Evolutionary conservation across 2,888 invertebrate species (phyloP).

Genomic region (Trissoscelio sp.): DNA sequence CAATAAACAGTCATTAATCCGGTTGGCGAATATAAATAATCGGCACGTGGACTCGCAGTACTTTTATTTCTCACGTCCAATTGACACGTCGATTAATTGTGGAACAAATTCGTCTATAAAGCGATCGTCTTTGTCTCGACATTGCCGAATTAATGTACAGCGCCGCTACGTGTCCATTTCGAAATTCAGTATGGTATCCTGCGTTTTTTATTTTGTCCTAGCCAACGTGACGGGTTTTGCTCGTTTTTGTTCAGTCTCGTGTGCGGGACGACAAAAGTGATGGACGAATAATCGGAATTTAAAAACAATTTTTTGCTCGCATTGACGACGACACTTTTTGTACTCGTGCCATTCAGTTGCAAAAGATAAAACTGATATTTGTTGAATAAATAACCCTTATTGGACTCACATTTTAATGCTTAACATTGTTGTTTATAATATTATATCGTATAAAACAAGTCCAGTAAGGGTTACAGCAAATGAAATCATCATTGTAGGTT

Average conservation of each 20-base stretch:
- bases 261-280: background rate
- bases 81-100: background rate
- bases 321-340: slow-evolving; percentile 26
- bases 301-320: slow-evolving; percentile 20
- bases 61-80: background rate
- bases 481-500: slow-evolving; percentile 5
- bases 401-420: background rate
- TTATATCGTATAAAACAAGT: background rate
- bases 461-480: slow-evolving; percentile 21
- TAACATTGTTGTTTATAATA: background rate
- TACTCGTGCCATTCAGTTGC: slow-evolving; percentile 17
- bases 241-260: background rate
- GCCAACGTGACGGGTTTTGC: slow-evolving; percentile 4
- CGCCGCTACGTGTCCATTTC: background rate
- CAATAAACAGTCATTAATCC: background rate
- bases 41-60: background rate
- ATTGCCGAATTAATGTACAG: background rate
- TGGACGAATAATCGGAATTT: slow-evolving; percentile 23
- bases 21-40: background rate
- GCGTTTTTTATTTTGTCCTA: background rate
- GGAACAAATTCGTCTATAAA: background rate
- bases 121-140: background rate
- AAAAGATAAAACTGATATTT: background rate
- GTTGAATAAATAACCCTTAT: slow-evolving; percentile 13
- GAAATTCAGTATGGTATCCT: background rate